Percentiles rank a stretch among this genome's conserved stretches.
Conservation (phyloP, 2,113 vertebrate genomes). For the Danio rerio region DNA sequence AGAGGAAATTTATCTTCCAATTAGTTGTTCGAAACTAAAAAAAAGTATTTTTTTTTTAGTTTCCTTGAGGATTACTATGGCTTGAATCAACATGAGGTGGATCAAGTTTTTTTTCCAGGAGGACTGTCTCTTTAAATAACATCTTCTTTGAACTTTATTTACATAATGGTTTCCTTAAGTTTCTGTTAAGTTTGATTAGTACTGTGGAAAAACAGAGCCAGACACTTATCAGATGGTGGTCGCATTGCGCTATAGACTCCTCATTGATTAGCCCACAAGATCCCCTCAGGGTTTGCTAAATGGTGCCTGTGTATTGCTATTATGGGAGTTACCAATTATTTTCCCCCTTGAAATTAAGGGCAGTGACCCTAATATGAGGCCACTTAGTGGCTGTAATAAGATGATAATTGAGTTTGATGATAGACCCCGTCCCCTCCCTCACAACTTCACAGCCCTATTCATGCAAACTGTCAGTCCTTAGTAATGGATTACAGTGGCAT, state of each 20-base stretch:
- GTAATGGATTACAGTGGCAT: slow-evolving; percentile 74
- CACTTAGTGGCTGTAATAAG: slow-evolving; percentile 83
- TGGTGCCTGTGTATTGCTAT: slow-evolving; percentile 71
- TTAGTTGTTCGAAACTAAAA: too few relatives aligned
- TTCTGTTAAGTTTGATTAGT: slow-evolving; percentile 1
- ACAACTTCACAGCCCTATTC: slow-evolving; percentile 52
- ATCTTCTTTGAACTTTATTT: neutral
- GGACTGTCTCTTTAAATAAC: neutral
- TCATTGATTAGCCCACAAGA: slow-evolving; percentile 59
- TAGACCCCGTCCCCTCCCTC: slow-evolving; percentile 49
- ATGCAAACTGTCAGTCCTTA: slow-evolving; percentile 66
- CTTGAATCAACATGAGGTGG: neutral
- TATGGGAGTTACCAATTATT: slow-evolving; percentile 79
- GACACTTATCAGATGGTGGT: slow-evolving; percentile 49
- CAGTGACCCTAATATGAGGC: slow-evolving; percentile 85
- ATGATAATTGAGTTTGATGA: slow-evolving; percentile 83
- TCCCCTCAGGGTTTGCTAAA: slow-evolving; percentile 70
- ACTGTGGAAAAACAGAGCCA: slow-evolving; percentile 1
- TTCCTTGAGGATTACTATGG: too few relatives aligned
- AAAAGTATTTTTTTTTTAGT: too few relatives aligned
- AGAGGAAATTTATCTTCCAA: too few relatives aligned
- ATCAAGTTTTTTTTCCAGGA: neutral
- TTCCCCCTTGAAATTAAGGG: slow-evolving; percentile 85
- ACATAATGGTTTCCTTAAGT: slow-evolving; percentile 6
- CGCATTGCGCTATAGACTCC: slow-evolving; percentile 53